A percentile compares a stretch with the other conserved stretches of the same genome.
Conservation (phyloP, 2,113 vertebrate species). For the Corvus cornix region DNA sequence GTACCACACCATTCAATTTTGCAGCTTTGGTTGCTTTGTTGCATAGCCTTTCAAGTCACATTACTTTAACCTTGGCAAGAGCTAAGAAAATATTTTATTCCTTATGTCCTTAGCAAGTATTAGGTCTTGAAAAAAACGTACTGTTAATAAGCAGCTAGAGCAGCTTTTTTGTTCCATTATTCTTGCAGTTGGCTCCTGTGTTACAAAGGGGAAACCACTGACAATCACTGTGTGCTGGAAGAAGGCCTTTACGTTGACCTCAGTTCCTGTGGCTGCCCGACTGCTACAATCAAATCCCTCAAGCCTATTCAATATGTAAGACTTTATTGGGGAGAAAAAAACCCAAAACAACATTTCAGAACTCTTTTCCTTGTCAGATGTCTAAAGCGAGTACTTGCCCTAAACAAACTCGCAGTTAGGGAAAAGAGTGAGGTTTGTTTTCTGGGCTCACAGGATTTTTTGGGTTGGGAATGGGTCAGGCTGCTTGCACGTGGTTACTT, state of each 20-base stretch:
- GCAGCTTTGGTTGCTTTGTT: not conserved
- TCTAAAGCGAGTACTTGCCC: not conserved
- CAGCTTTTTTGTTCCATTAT: not conserved
- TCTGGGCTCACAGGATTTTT: not conserved
- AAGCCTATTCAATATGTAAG: conserved; percentile 86
- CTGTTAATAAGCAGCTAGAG: not conserved
- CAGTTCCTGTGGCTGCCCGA: conserved; percentile 78
- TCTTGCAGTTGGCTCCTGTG: conserved; percentile 83
- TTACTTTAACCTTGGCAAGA: not conserved
- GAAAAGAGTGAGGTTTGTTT: not conserved
- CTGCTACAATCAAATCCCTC: conserved; percentile 77
- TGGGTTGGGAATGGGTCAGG: not conserved
- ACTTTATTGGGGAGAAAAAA: not conserved
- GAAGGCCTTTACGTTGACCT: conserved; percentile 85
- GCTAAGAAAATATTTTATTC: not conserved
- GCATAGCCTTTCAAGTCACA: not conserved
- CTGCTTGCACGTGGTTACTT: rapidly evolving
- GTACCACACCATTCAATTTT: not conserved
- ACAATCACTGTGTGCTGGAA: conserved; percentile 83
- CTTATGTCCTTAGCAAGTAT: not conserved
- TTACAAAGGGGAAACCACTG: conserved; percentile 72
- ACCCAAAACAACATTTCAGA: not conserved
- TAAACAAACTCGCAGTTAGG: not conserved
- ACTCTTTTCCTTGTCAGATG: not conserved
- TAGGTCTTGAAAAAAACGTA: not conserved